Conservation (phyloP, 1,140 invertebrate genomes). For the Carcinoscorpius rotundicauda region DNA sequence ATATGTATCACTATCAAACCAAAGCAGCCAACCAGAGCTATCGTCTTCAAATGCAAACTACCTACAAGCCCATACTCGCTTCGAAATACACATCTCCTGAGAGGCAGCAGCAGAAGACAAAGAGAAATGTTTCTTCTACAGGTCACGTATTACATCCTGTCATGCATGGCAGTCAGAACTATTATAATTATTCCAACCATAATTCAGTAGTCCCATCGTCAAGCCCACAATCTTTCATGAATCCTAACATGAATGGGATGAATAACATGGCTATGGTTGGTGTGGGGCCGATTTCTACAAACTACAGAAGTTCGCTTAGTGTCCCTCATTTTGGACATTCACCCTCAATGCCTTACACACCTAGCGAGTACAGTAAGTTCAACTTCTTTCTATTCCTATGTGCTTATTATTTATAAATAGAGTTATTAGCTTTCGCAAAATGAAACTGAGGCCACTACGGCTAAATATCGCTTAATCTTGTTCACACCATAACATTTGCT, state of each 20-base stretch:
- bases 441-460: no score
- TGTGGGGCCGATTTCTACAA: not conserved
- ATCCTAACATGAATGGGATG: conserved; percentile 7
- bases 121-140: no score
- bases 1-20: conserved; percentile 21
- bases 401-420: no score
- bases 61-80: conserved; percentile 15
- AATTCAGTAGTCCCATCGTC: conserved; percentile 1
- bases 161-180: conserved; percentile 2
- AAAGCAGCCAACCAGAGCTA: conserved; percentile 20
- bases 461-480: no score
- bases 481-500: no score
- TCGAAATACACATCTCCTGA: conserved; percentile 3
- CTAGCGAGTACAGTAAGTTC: conserved; percentile 18
- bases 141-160: not conserved
- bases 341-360: conserved; percentile 13
- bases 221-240: conserved; percentile 11
- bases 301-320: conserved; percentile 18
- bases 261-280: not conserved
- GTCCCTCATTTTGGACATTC: conserved; percentile 22
- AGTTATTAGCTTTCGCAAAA: no score
- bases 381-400: no score
- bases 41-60: conserved; percentile 21
- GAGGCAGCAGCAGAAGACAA: not conserved
- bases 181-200: conserved; percentile 8